Percentiles rank a stretch among this genome's conserved stretches.
These are phyloP conservation scores for Pilophorus perplexus DNA, from an alignment of 2,888 invertebrate genomes.

Conservation along the genomic window DNA sequence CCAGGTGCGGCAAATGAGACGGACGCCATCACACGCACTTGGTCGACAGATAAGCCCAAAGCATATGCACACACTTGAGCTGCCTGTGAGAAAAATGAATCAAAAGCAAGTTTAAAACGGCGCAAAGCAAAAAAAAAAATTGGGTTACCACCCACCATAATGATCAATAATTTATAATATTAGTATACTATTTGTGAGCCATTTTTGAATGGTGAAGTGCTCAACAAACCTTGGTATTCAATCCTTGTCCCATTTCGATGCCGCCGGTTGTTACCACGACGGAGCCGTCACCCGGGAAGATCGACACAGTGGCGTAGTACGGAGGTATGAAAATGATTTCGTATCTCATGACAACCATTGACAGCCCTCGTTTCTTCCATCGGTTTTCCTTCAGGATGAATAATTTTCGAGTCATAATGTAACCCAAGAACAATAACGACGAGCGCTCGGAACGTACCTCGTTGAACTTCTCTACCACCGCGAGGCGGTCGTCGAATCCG, in stretches of 20 bases:
- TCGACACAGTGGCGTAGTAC: conserved; percentile 62
- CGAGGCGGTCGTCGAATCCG: conserved; percentile 59
- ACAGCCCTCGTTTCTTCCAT: conserved; percentile 76
- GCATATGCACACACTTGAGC: conserved; percentile 55
- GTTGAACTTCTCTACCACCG: conserved; percentile 61
- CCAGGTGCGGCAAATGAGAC: conserved; percentile 53
- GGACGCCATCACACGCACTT: conserved; percentile 53
- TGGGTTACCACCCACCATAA: too few relatives aligned
- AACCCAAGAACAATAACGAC: neutral
- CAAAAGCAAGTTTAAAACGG: too few relatives aligned
- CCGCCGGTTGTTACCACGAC: conserved; percentile 72
- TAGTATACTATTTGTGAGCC: too few relatives aligned
- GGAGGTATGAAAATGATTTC: conserved; percentile 57
- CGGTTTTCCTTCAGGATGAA: conserved; percentile 70
- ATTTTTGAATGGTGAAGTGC: too few relatives aligned
- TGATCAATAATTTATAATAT: too few relatives aligned
- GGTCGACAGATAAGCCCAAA: conserved; percentile 54
- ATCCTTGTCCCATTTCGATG: conserved; percentile 77
- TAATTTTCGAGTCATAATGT: too few relatives aligned
- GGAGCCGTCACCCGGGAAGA: conserved; percentile 69
- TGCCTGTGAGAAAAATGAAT: conserved; percentile 49
- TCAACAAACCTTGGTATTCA: conserved; percentile 74
- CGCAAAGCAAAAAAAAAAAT: too few relatives aligned
- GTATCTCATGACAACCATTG: conserved; percentile 68
- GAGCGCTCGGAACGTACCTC: conserved; percentile 50